Conservation (phyloP, 2,797 vertebrate species). For the Buphagus erythrorhynchus region DNA sequence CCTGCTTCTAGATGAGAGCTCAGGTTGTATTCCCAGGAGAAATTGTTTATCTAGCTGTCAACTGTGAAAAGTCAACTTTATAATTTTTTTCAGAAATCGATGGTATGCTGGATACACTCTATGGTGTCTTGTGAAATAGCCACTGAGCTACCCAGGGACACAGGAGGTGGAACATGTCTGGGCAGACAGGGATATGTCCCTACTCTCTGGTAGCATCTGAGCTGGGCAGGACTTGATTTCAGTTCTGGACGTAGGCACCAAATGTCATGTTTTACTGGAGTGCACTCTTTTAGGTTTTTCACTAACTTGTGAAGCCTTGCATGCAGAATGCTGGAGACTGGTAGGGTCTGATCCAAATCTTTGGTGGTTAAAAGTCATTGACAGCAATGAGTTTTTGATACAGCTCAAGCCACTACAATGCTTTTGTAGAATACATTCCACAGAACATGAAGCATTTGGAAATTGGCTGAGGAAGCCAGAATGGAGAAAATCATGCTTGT, state of each 20-base stretch:
- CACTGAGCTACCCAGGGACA: no score
- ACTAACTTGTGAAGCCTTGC: background rate
- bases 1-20: background rate
- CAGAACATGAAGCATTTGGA: background rate
- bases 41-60: background rate
- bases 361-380: background rate
- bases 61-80: background rate
- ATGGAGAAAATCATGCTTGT: background rate
- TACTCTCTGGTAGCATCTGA: background rate
- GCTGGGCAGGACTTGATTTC: background rate
- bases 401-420: background rate
- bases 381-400: background rate
- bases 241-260: background rate
- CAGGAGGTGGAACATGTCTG: fast-evolving
- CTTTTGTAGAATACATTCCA: background rate
- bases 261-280: background rate
- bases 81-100: background rate
- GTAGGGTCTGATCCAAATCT: background rate
- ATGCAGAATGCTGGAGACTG: background rate
- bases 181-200: fast-evolving
- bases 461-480: background rate
- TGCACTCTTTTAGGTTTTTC: background rate
- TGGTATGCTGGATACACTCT: background rate
- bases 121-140: background rate
- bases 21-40: background rate